Base-by-base conservation (phyloP, 2,113 vertebrate genomes). In the Gulo gulo region DNA sequence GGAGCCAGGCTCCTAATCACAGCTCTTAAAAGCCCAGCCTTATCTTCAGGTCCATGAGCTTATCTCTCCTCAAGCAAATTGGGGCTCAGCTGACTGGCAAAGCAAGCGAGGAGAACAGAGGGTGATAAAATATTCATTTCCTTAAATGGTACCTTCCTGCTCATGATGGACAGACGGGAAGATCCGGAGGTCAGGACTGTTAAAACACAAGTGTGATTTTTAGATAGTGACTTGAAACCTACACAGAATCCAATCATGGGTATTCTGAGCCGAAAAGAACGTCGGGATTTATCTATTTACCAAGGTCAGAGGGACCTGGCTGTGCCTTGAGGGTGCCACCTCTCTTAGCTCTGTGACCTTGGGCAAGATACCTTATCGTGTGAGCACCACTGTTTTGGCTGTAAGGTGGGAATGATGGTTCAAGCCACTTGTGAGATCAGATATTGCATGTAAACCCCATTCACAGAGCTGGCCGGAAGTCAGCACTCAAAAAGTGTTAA, bases 111-210 rank as follows among this genome's bases (percentile, higher is more conserved):
- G 29, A 83, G 73, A 88, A 95, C 4, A 96, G 86, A 91, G 61
- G 67, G 73, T 6, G 21, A 95, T 96, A 94, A 97, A 97, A 97
- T 96, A 97, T 63, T 96, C 97, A 95, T 92, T 96, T 57, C 61
- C 29, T 63, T 97, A 95, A 67, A 87, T 26, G 67, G 63, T 57
- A 57, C 45, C 42, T 91, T 97, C n/a, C 50, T 95, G 83, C 86
- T 96, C 90, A 92, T 90, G 92, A 94, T 6, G 57, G 59, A 59
- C 90, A 94, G 74, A 93, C 31, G 21, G 88, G 71, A 59, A 91
- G 95, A 96, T 74, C 23, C 5, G 2, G 82, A 90, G 69, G 88
- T 65, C 93, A 93, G 83, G 42, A 36, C 55, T 84, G 55, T 88
- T 76, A 89, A 94, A 78, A 69, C 67, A 57, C 67, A 57, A 92